phyloP scores from a whole-genome alignment of 2,888 invertebrate genomes.

The Syritta pipiens region DNA sequence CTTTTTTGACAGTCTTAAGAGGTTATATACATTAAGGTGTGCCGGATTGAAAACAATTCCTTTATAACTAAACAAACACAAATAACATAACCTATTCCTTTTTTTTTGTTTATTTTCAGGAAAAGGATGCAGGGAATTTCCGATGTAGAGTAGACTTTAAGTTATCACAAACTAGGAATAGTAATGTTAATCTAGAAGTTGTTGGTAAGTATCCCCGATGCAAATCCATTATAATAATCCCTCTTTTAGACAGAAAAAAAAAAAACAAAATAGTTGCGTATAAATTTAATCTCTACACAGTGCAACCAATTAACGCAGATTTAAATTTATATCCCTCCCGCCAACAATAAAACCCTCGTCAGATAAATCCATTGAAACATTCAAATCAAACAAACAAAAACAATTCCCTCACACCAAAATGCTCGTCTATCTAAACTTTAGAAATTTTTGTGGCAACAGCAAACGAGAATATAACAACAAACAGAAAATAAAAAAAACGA shows the following conservation, averaged over 20 bases:
- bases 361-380: constrained; percentile 34
- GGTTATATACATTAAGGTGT: too few species aligned
- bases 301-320: constrained; percentile 2
- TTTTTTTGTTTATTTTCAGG: constrained; percentile 76
- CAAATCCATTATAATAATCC: neutral
- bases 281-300: too few species aligned
- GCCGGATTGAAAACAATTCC: too few species aligned
- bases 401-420: too few species aligned
- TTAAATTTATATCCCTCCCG: neutral
- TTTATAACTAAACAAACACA: too few species aligned
- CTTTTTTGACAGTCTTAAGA: too few species aligned
- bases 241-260: too few species aligned
- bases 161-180: constrained; percentile 87
- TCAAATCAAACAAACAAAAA: constrained; percentile 16
- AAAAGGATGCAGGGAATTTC: constrained; percentile 86
- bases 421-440: constrained; percentile 25
- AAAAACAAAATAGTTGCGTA: neutral
- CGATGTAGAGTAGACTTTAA: constrained; percentile 89
- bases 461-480: neutral
- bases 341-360: constrained; percentile 3
- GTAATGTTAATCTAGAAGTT: constrained; percentile 88
- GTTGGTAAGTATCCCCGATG: constrained; percentile 85
- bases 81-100: neutral
- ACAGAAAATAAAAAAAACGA: too few species aligned
- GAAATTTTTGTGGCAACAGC: constrained; percentile 27